Percentiles rank a stretch among this genome's conserved stretches.
These are phyloP conservation scores for Strigops habroptila DNA, from an alignment of 2,113 vertebrate species.

Conservation along the genomic window DNA sequence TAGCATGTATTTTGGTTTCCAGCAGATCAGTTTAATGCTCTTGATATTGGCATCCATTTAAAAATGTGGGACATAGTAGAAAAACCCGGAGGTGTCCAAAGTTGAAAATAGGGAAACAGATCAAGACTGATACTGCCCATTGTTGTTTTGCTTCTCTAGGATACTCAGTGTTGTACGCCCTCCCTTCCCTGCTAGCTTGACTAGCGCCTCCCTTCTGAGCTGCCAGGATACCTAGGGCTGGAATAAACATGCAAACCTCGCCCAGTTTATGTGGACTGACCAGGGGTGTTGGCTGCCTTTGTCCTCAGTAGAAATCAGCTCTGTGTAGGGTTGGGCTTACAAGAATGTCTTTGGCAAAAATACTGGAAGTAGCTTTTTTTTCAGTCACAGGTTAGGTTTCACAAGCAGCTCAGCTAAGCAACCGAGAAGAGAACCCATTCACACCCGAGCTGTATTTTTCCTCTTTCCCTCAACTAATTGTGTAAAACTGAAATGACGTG, in stretches of 20 bases:
- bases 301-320: background rate
- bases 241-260: background rate
- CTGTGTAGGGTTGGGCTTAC: background rate
- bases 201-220: background rate
- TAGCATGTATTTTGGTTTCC: background rate
- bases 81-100: background rate
- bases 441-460: background rate
- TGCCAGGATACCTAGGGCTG: background rate
- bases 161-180: background rate
- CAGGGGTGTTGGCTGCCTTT: background rate
- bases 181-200: background rate
- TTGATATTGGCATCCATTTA: background rate
- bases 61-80: background rate
- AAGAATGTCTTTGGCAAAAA: slow-evolving; percentile 10
- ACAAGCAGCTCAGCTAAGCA: background rate
- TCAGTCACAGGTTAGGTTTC: background rate
- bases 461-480: background rate
- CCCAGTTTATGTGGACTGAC: background rate
- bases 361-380: background rate
- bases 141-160: background rate
- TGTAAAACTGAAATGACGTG: background rate
- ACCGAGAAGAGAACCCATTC: background rate
- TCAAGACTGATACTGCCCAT: background rate
- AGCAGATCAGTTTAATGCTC: background rate
- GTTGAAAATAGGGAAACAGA: background rate